Percentiles rank a stretch among this genome's conserved stretches.
Evolutionary conservation across 2,888 invertebrate species (phyloP).

Genomic region (Gymnocheta viridis): DNA sequence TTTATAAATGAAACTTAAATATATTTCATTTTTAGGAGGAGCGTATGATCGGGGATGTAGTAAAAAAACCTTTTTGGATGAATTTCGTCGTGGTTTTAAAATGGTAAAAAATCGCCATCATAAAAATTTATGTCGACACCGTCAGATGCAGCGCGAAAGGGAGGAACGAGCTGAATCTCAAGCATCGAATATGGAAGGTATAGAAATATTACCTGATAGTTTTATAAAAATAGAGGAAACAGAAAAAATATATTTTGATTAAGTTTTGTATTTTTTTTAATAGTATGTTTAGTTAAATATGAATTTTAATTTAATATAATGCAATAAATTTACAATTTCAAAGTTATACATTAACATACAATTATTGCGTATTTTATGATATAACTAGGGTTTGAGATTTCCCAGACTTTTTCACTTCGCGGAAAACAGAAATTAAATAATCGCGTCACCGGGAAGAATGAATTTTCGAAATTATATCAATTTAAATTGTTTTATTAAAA

Average conservation of each 20-base stretch:
- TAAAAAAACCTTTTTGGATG: slow-evolving; percentile 20
- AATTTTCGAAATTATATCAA: too few relatives aligned
- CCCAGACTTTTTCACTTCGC: too few relatives aligned
- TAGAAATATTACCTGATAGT: background rate
- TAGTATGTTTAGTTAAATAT: background rate
- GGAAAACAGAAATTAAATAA: too few relatives aligned
- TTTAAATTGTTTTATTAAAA: too few relatives aligned
- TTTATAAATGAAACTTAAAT: background rate
- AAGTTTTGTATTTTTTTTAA: background rate
- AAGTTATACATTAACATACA: too few relatives aligned
- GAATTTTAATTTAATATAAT: background rate
- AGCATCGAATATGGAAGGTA: background rate
- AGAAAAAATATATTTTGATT: slow-evolving; percentile 30
- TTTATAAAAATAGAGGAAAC: slow-evolving; percentile 30
- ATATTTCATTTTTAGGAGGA: slow-evolving; percentile 25
- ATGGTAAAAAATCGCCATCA: slow-evolving; percentile 57
- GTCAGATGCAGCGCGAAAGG: slow-evolving; percentile 24
- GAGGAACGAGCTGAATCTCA: background rate
- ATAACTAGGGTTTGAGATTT: too few relatives aligned
- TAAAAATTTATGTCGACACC: slow-evolving; percentile 41
- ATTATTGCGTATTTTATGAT: too few relatives aligned
- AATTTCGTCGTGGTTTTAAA: slow-evolving; percentile 45
- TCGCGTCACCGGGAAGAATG: too few relatives aligned
- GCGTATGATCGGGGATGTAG: slow-evolving; percentile 28
- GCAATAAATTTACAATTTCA: background rate